phyloP scores from a whole-genome alignment of 2,797 vertebrate genomes.

The Mus spretus region DNA sequence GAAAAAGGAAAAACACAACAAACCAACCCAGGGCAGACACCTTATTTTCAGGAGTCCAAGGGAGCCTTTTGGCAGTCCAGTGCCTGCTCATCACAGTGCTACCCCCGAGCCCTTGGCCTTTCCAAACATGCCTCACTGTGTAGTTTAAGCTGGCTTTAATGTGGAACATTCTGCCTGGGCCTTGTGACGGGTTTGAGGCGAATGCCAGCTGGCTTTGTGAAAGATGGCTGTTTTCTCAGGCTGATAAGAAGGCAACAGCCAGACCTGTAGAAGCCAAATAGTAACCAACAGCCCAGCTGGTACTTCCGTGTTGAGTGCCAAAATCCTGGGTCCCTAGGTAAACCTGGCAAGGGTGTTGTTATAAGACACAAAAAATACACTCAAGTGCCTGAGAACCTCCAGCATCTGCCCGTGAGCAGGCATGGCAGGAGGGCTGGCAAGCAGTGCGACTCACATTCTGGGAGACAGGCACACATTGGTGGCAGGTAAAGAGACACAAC shows the following conservation, averaged over 20 bases:
- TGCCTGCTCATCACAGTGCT: background rate
- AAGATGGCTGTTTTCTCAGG: background rate
- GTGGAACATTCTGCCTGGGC: background rate
- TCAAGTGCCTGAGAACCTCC: no score
- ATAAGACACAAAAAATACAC: background rate
- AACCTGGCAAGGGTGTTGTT: background rate
- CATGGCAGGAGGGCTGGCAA: background rate
- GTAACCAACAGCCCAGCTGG: background rate
- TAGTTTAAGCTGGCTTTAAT: background rate
- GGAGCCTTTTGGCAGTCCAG: background rate
- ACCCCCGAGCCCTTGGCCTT: background rate
- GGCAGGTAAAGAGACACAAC: background rate
- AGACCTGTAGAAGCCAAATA: background rate
- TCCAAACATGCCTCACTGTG: background rate
- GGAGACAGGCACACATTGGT: background rate
- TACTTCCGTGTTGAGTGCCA: background rate
- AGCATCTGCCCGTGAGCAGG: background rate
- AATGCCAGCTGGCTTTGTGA: no score
- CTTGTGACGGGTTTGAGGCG: background rate
- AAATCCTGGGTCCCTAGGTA: background rate
- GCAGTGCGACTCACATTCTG: background rate
- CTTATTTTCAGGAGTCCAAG: background rate
- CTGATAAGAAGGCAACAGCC: background rate
- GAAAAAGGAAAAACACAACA: background rate
- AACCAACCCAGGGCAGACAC: background rate